Percentiles rank a stretch among this genome's conserved stretches.
These are phyloP conservation scores for Edolisoma coerulescens DNA, from an alignment of 2,113 vertebrate species.

Conservation along the genomic window DNA sequence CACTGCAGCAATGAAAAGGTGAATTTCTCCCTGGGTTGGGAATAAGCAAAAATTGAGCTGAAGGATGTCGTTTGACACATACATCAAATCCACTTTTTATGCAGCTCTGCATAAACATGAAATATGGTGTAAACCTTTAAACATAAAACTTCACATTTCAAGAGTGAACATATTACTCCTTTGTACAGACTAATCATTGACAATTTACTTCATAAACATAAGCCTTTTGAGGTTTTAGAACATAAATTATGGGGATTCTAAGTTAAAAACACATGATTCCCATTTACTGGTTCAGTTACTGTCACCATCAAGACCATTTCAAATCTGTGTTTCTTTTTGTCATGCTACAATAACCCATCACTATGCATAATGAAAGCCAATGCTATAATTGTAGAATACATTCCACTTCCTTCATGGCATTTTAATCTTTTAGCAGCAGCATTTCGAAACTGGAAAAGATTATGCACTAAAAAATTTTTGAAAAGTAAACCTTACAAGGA, in stretches of 20 bases:
- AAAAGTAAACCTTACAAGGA: background rate
- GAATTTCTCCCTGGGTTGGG: background rate
- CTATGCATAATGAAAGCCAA: background rate
- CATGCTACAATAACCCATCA: background rate
- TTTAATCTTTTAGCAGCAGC: background rate
- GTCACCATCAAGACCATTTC: background rate
- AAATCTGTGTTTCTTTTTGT: background rate
- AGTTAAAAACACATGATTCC: background rate
- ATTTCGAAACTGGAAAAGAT: background rate
- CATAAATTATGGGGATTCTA: background rate
- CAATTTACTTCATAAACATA: background rate
- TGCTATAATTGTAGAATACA: background rate
- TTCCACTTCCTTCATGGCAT: background rate
- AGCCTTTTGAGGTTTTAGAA: background rate
- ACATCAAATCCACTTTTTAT: background rate
- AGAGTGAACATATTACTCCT: background rate
- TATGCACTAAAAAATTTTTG: background rate
- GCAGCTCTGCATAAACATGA: background rate
- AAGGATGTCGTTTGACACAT: background rate
- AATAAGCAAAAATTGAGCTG: background rate
- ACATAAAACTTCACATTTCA: background rate
- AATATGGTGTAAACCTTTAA: background rate
- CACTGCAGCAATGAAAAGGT: background rate
- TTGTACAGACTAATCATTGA: background rate
- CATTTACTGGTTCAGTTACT: background rate